phyloP scores from a whole-genome alignment of 2,797 vertebrate genomes.

The Pangasius sanitwongsei region DNA sequence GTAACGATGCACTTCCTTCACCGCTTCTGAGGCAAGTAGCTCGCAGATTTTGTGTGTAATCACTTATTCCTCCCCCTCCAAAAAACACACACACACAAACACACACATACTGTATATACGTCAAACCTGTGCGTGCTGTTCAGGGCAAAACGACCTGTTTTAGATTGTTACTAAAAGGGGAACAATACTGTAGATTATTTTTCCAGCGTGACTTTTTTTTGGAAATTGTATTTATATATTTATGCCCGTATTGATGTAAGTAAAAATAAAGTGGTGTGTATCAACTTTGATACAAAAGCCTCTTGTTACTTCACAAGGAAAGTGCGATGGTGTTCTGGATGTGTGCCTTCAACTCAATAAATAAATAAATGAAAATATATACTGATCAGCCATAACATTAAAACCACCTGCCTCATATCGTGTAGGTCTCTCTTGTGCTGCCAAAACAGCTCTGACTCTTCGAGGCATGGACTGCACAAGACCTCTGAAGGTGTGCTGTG shows the following conservation, averaged over 20 bases:
- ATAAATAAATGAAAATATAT: too few species aligned
- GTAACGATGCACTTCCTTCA: slow-evolving; percentile 74
- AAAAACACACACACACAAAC: slow-evolving; percentile 22
- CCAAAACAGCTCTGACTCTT: too few species aligned
- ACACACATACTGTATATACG: background rate
- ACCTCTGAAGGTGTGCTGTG: too few species aligned
- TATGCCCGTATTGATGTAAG: background rate
- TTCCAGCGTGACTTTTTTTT: background rate
- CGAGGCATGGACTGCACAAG: too few species aligned
- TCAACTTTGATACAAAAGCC: background rate
- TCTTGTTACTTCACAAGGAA: slow-evolving; percentile 24
- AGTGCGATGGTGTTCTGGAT: background rate
- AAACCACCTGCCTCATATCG: too few species aligned
- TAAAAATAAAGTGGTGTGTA: background rate
- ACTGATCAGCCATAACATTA: too few species aligned
- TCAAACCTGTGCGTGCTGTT: background rate
- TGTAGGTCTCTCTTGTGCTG: too few species aligned
- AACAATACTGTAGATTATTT: background rate
- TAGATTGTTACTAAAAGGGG: slow-evolving; percentile 17
- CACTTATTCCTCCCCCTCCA: slow-evolving; percentile 21
- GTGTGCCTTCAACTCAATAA: background rate
- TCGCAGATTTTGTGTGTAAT: slow-evolving; percentile 64
- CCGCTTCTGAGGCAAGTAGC: slow-evolving; percentile 59
- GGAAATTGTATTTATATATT: background rate
- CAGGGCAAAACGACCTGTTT: slow-evolving; percentile 8